Evolutionary conservation across 2,888 invertebrate genomes (phyloP).

Genomic region (Xylota segnis): DNA sequence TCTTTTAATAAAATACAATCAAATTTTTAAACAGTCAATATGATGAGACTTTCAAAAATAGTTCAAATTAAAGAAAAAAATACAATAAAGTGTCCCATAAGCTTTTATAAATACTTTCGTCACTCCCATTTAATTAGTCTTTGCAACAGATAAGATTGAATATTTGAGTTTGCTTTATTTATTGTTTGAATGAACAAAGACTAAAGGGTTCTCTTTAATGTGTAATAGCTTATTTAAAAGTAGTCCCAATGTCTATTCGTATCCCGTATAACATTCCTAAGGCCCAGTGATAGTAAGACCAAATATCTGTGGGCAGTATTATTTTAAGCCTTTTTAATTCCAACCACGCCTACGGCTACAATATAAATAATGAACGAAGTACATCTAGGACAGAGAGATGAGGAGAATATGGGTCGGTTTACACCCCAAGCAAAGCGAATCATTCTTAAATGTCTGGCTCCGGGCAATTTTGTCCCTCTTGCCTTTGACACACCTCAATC

Average conservation of each 20-base stretch:
- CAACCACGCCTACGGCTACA: slow-evolving; percentile 60
- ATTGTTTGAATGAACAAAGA: slow-evolving; percentile 5
- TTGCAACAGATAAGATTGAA: neutral
- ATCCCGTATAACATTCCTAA: slow-evolving; percentile 17
- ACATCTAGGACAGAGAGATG: neutral
- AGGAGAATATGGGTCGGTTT: slow-evolving; percentile 20
- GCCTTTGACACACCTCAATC: slow-evolving; percentile 48
- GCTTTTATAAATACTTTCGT: neutral
- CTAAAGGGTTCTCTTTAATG: slow-evolving; percentile 30
- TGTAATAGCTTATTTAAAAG: slow-evolving; percentile 17
- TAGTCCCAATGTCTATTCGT: slow-evolving; percentile 3
- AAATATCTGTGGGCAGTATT: slow-evolving; percentile 59
- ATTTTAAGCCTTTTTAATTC: slow-evolving; percentile 73
- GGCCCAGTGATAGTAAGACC: slow-evolving; percentile 23
- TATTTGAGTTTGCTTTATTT: slow-evolving; percentile 24
- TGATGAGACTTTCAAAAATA: neutral
- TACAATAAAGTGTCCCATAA: neutral
- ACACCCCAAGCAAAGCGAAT: slow-evolving; percentile 48
- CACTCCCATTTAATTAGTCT: neutral
- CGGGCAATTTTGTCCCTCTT: slow-evolving; percentile 32
- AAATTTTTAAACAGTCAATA: neutral
- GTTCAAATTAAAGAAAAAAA: neutral
- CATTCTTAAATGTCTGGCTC: slow-evolving; percentile 41
- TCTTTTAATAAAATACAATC: neutral
- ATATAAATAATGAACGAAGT: slow-evolving; percentile 67